Evolutionary conservation across 2,113 vertebrate species (phyloP), one percentile per base, ranked within the genome.

Genomic region (Argyrosomus japonicus): DNA sequence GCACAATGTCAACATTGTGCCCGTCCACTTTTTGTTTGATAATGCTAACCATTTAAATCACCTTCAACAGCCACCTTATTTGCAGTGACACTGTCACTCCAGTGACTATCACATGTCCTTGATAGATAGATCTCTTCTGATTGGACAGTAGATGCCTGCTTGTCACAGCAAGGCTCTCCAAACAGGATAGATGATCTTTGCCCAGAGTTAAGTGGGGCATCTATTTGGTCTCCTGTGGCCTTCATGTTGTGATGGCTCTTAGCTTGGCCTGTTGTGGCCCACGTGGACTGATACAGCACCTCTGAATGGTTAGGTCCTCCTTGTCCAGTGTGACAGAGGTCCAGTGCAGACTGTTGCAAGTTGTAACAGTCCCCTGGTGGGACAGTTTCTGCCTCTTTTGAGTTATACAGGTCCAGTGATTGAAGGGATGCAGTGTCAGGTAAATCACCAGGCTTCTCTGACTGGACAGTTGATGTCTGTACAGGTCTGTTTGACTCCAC

Each of bases 51-150:
- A 88, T 93, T 94, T 87, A 93, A 96, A 95, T 95, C 95, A 96
- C 96, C 96, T 93, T 95, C 89, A 94, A 95, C 93, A 92, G 94
- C 94, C 93, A 96, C 95, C 87, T 94, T 96, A 94, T 93, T 92
- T 90, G 91, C 88, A 91, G 92, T 90, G 90, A 91, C 92, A 90
- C 93, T 92, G 82, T 93, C 93, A 85, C 86, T 92, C 88, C 89
- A 91, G 58, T 93, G 87, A 89, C 86, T 93, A 32, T 91, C 91
- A 87, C 84, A 87, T 70, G 77, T 90, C 79, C 86, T 89, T 63
- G 92, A 92, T 57, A 87, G 83, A 92, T 91, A 91, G 53, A 87
- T 75, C 29, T 91, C 93, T 58, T 95, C 90, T 80, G 93, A 92
- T 48, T 88, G 73, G 60, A 68, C 67, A 50, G 47, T 64, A 40